These are phyloP conservation scores for Poeciliopsis turneri DNA, from an alignment of 2,797 vertebrate genomes.

Conservation along the genomic window DNA sequence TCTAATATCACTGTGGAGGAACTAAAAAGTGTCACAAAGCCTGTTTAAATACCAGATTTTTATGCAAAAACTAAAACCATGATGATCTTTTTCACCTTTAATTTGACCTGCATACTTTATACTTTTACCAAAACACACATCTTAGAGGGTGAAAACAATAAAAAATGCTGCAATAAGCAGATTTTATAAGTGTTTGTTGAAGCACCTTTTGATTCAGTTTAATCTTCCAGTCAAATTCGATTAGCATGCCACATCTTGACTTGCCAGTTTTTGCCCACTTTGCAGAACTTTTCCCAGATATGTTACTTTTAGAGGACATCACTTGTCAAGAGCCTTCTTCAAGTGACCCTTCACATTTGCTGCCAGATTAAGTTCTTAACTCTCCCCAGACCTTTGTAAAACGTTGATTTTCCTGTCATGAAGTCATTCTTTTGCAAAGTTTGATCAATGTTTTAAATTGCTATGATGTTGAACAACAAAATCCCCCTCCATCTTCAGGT, in stretches of 20 bases:
- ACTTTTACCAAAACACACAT: neutral
- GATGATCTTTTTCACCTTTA: neutral
- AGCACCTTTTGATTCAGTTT: neutral
- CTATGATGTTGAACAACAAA: neutral
- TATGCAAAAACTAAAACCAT: neutral
- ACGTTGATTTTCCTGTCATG: neutral
- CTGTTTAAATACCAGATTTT: neutral
- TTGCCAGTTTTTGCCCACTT: neutral
- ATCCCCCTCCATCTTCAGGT: neutral
- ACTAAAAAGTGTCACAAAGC: neutral
- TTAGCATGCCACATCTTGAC: neutral
- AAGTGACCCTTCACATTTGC: neutral
- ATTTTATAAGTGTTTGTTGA: neutral
- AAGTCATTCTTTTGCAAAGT: neutral
- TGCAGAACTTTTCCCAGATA: neutral
- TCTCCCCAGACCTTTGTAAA: neutral
- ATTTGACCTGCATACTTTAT: neutral
- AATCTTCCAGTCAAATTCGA: neutral
- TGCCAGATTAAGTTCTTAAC: neutral
- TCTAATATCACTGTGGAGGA: neutral
- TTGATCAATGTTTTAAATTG: neutral
- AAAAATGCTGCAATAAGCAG: neutral
- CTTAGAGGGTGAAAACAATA: neutral
- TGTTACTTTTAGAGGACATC: neutral
- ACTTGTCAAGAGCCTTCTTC: neutral